phyloP scores from a whole-genome alignment of 2,113 vertebrate species.

The Pogonocichla stellata region DNA sequence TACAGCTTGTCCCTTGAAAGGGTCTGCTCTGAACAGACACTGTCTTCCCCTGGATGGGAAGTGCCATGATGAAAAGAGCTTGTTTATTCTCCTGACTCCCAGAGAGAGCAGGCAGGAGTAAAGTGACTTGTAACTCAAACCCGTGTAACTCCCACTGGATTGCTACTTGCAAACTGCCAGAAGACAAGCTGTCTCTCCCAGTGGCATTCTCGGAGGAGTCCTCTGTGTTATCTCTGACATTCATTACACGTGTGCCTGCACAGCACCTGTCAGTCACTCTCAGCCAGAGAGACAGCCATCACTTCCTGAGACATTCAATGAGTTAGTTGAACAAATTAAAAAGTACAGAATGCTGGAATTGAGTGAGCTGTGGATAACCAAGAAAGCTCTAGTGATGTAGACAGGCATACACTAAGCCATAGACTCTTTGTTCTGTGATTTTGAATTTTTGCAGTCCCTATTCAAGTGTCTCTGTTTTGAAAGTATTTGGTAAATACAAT shows the following conservation, averaged over 20 bases:
- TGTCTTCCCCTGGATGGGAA: neutral
- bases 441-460: neutral
- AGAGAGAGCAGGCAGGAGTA: neutral
- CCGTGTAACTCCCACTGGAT: neutral
- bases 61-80: neutral
- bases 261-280: slow-evolving; percentile 32
- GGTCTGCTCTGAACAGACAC: neutral
- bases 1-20: neutral
- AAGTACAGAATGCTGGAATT: neutral
- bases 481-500: neutral
- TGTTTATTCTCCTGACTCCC: slow-evolving; percentile 7
- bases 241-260: slow-evolving; percentile 16
- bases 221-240: neutral
- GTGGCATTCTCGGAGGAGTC: neutral
- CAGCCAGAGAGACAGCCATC: neutral
- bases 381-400: neutral
- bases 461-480: neutral
- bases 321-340: neutral
- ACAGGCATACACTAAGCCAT: accelerated
- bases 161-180: slow-evolving; percentile 39
- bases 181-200: slow-evolving; percentile 20
- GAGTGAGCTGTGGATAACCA: neutral
- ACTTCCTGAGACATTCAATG: accelerated
- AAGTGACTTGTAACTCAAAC: slow-evolving; percentile 22
- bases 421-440: neutral